Evolutionary conservation across 2,888 invertebrate species (phyloP).

Genomic region (Crocallis elinguaria): DNA sequence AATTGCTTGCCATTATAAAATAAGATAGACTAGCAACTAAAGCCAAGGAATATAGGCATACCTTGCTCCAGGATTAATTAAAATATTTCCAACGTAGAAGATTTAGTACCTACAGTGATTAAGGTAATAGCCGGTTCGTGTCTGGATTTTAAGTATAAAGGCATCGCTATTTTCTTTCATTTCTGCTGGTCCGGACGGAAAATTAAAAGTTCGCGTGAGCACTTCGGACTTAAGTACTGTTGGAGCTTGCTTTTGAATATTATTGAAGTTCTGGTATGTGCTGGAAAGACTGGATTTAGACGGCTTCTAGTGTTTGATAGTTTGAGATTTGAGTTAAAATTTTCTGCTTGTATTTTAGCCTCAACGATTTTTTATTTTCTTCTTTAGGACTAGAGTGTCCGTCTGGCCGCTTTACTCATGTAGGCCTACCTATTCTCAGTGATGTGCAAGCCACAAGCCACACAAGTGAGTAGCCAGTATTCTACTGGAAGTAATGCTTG

Average conservation of each 20-base stretch:
- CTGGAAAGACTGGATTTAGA: background rate
- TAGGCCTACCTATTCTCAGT: no score
- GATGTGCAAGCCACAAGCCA: no score
- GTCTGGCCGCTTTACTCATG: no score
- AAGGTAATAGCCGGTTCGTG: conserved; percentile 19
- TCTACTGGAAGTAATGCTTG: no score
- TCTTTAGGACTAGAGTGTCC: no score
- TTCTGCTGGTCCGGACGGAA: conserved; percentile 10
- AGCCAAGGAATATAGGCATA: background rate
- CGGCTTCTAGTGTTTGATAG: no score
- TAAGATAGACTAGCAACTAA: no score
- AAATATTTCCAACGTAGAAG: conserved; percentile 4
- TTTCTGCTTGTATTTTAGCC: no score
- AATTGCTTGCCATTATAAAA: no score
- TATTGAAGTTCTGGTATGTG: background rate
- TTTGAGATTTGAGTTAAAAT: no score
- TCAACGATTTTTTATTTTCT: no score
- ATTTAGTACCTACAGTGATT: conserved; percentile 14
- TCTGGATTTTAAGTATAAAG: conserved; percentile 21
- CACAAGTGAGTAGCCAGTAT: no score
- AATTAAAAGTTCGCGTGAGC: conserved; percentile 23
- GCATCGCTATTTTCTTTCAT: conserved; percentile 12
- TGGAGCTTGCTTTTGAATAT: conserved; percentile 4
- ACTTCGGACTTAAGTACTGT: background rate
- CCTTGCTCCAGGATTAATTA: background rate